phyloP scores from a whole-genome alignment of 2,113 vertebrate species.

The Oncorhynchus nerka region DNA sequence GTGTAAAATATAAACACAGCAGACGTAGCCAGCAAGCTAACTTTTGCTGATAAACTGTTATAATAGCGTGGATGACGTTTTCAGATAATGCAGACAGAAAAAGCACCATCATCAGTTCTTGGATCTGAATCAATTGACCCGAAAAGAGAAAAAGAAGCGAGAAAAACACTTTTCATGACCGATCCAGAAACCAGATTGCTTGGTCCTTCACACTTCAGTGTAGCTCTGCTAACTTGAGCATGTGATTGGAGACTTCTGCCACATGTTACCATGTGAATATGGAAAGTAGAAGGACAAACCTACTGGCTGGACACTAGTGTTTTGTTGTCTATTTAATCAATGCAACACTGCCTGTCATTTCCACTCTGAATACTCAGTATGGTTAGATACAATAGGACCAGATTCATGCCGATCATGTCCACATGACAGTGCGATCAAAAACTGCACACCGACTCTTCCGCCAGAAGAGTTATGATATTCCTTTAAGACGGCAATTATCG shows the following conservation, averaged over 20 bases:
- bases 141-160: no score
- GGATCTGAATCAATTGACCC: no score
- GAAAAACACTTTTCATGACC: no score
- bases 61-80: no score
- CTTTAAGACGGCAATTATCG: constrained; percentile 71
- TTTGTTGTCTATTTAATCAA: not conserved
- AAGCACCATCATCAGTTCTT: no score
- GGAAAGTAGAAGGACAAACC: constrained; percentile 3
- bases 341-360: not conserved
- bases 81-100: no score
- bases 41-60: no score
- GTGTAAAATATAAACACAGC: no score
- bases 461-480: constrained; percentile 64
- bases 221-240: constrained; percentile 14
- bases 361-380: not conserved
- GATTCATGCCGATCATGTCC: constrained; percentile 9
- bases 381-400: constrained; percentile 5
- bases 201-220: no score
- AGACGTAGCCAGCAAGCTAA: no score
- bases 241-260: constrained; percentile 5
- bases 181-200: no score
- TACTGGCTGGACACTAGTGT: not conserved
- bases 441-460: constrained; percentile 17
- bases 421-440: constrained; percentile 23
- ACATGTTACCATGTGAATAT: not conserved